phyloP scores from a whole-genome alignment of 2,113 vertebrate genomes.

The Cryptoleucopteryx plumbea region DNA sequence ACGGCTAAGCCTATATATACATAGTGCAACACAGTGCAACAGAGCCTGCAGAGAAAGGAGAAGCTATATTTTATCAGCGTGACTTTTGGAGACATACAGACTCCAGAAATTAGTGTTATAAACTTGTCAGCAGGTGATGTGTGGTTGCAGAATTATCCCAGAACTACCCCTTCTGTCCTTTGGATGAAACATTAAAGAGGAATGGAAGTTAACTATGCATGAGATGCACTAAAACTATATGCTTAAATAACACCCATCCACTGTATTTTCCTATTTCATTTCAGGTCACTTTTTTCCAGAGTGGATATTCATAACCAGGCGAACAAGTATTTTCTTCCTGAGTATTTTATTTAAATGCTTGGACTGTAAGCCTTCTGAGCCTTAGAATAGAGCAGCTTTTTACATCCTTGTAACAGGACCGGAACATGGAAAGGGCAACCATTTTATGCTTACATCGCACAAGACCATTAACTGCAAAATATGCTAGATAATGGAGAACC shows the following conservation, averaged over 20 bases:
- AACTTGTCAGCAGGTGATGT: conserved; percentile 53
- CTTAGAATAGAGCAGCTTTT: neutral
- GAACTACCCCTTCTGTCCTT: neutral
- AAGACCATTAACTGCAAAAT: neutral
- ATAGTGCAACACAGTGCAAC: neutral
- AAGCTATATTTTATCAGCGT: neutral
- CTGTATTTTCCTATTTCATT: neutral
- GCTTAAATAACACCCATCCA: neutral
- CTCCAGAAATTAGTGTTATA: conserved; percentile 35
- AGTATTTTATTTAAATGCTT: neutral
- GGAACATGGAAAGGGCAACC: neutral
- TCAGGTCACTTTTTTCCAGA: neutral
- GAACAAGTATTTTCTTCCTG: neutral
- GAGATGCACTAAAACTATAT: neutral
- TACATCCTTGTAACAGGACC: neutral
- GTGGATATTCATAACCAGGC: neutral
- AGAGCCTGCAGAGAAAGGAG: neutral
- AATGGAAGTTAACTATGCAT: conserved; percentile 6
- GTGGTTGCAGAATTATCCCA: conserved; percentile 28
- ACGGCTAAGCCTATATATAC: rapidly evolving
- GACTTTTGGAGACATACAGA: neutral
- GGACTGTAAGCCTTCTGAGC: neutral
- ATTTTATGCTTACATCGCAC: neutral
- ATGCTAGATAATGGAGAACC: neutral
- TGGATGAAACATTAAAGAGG: conserved; percentile 27